phyloP scores from a whole-genome alignment of 2,797 vertebrate genomes.

The Adelosebastes latens region DNA sequence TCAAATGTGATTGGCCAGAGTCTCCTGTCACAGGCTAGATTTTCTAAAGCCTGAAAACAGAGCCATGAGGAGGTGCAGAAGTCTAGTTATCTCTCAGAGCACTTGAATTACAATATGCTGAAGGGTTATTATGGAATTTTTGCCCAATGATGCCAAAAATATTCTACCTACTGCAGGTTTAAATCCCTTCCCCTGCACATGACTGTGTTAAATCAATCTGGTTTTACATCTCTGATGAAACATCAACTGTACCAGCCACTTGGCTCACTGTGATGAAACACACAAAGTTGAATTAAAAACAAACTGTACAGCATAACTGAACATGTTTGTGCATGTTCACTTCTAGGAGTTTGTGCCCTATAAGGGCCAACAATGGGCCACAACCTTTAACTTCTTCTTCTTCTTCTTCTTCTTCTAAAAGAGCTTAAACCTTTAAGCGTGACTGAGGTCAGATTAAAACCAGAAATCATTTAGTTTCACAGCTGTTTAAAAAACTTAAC shows the following conservation, averaged over 20 bases:
- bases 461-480: not conserved
- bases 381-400: not conserved
- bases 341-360: not conserved
- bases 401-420: not conserved
- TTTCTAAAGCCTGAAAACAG: fast-evolving
- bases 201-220: not conserved
- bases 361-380: not conserved
- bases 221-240: not conserved
- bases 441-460: not conserved
- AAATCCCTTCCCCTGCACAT: not conserved
- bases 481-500: not conserved
- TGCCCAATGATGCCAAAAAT: too few relatives aligned
- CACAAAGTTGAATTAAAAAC: not conserved
- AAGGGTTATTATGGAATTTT: too few relatives aligned
- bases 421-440: not conserved
- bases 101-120: too few relatives aligned
- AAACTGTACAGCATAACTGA: not conserved
- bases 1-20: too few relatives aligned
- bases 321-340: too few relatives aligned
- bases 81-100: too few relatives aligned
- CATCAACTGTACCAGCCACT: not conserved
- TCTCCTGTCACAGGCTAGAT: too few relatives aligned
- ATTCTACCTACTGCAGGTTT: too few relatives aligned
- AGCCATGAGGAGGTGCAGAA: too few relatives aligned
- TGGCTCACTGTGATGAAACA: not conserved